Percentiles rank a stretch among this genome's conserved stretches.
Conservation (phyloP, 1,140 invertebrate genomes). For the Rhagoletis zephyria region DNA sequence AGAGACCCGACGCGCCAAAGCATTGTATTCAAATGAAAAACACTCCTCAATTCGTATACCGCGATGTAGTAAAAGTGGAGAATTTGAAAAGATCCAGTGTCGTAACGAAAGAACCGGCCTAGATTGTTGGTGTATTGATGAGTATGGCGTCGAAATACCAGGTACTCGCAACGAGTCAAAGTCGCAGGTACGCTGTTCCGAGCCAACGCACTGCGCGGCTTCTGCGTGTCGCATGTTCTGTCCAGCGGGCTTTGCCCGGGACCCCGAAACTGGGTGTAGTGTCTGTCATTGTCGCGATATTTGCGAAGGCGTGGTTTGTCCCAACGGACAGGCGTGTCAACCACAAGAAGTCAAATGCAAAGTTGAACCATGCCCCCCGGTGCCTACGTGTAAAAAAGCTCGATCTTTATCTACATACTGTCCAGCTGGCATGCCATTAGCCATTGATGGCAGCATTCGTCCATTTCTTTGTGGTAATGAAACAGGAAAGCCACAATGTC, state of each 20-base stretch:
- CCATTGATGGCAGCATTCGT: slow-evolving; percentile 82
- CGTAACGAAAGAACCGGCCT: slow-evolving; percentile 77
- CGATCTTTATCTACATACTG: slow-evolving; percentile 84
- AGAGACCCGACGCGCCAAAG: slow-evolving; percentile 78
- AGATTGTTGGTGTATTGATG: slow-evolving; percentile 87
- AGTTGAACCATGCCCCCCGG: slow-evolving; percentile 84
- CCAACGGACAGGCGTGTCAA: slow-evolving; percentile 82
- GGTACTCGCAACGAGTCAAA: slow-evolving; percentile 81
- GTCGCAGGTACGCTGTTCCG: slow-evolving; percentile 81
- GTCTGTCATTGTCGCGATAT: slow-evolving; percentile 87
- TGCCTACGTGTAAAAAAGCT: slow-evolving; percentile 86
- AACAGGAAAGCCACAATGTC: slow-evolving; percentile 86
- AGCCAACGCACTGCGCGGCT: slow-evolving; percentile 80
- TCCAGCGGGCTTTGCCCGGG: slow-evolving; percentile 83
- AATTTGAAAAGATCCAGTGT: slow-evolving; percentile 86
- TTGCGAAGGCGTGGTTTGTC: slow-evolving; percentile 83
- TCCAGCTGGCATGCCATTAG: slow-evolving; percentile 84
- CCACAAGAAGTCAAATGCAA: slow-evolving; percentile 85
- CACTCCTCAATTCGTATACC: slow-evolving; percentile 76
- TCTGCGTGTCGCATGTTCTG: slow-evolving; percentile 91
- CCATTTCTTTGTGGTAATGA: slow-evolving; percentile 88
- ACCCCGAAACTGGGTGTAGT: slow-evolving; percentile 79
- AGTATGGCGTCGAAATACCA: slow-evolving; percentile 83
- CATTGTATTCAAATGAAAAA: slow-evolving; percentile 74
- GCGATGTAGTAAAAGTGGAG: slow-evolving; percentile 79